Conservation (phyloP, 2,113 vertebrate species). For the Rhabdomys dilectus region DNA sequence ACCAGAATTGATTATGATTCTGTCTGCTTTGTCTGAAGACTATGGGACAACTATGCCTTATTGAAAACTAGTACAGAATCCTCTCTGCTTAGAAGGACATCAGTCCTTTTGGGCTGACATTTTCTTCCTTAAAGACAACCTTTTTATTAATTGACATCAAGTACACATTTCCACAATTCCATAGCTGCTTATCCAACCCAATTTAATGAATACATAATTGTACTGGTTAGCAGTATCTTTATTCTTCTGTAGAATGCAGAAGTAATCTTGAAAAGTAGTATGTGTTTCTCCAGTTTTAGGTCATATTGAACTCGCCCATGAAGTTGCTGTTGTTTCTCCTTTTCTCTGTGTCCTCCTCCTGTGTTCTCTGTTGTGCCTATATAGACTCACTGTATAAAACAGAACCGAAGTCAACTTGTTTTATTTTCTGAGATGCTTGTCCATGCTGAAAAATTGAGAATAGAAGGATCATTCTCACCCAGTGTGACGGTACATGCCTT, state of each 20-base stretch:
- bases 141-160: neutral
- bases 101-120: neutral
- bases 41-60: neutral
- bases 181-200: neutral
- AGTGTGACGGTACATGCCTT: neutral
- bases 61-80: neutral
- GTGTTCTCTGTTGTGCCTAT: neutral
- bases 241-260: conserved; percentile 7
- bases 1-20: neutral
- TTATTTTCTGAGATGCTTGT: conserved; percentile 8
- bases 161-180: neutral
- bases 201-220: neutral
- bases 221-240: conserved; percentile 15
- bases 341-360: neutral
- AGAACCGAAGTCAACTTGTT: neutral
- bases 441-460: conserved; percentile 26
- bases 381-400: neutral
- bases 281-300: neutral
- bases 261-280: neutral
- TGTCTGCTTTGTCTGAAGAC: neutral
- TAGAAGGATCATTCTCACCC: neutral
- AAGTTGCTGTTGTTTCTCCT: neutral
- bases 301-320: neutral
- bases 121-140: neutral
- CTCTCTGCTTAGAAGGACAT: conserved; percentile 4